Percentiles rank a stretch among this genome's conserved stretches.
Evolutionary conservation across 2,888 invertebrate species (phyloP).

Genomic region (Heliothis peltigera): DNA sequence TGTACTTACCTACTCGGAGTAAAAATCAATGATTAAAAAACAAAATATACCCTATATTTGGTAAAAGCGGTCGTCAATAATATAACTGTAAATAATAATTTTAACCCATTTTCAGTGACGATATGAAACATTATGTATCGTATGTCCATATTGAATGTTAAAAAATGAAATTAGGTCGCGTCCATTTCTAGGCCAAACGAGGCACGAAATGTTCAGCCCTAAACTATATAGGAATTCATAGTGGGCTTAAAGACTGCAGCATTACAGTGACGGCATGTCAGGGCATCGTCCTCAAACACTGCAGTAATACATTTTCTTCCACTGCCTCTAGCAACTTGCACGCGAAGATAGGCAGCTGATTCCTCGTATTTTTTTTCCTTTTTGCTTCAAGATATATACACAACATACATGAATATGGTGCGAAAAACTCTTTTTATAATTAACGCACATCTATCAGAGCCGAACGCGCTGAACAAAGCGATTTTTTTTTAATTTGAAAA

Average conservation of each 20-base stretch:
- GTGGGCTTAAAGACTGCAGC: constrained; percentile 38
- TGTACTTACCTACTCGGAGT: too few relatives aligned
- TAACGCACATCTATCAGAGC: too few relatives aligned
- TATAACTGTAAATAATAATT: too few relatives aligned
- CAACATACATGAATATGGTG: constrained; percentile 26
- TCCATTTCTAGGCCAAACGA: constrained; percentile 24
- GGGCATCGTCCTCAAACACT: constrained; percentile 53
- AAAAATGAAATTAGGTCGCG: too few relatives aligned
- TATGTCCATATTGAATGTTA: too few relatives aligned
- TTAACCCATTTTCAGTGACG: too few relatives aligned
- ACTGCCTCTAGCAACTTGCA: constrained; percentile 49
- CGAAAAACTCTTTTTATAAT: constrained; percentile 38
- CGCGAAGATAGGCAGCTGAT: constrained; percentile 56
- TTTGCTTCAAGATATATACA: constrained; percentile 45
- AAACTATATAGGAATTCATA: constrained; percentile 14
- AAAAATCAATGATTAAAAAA: too few relatives aligned
- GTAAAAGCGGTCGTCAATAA: too few relatives aligned
- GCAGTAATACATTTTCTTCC: constrained; percentile 60
- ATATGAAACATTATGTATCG: too few relatives aligned
- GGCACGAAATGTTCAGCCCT: constrained; percentile 9
- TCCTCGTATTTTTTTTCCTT: constrained; percentile 36
- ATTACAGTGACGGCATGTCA: constrained; percentile 46
- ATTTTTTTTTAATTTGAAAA: too few relatives aligned
- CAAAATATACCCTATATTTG: too few relatives aligned
- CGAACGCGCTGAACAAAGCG: too few relatives aligned